Evolutionary conservation across 2,113 vertebrate species (phyloP).

Genomic region (Grallaria varia): DNA sequence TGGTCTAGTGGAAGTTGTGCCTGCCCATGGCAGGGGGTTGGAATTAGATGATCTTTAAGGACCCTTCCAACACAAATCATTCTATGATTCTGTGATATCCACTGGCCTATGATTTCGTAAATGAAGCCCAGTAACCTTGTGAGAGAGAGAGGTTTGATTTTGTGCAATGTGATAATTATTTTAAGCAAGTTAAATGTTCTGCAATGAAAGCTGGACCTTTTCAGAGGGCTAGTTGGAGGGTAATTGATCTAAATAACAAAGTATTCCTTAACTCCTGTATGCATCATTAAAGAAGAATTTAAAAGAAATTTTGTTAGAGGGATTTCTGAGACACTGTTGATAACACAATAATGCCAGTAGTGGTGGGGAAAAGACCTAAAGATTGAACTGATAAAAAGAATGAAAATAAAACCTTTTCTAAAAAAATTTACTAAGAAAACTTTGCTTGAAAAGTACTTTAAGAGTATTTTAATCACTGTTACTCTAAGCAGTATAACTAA

Average conservation of each 20-base stretch:
- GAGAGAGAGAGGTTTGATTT: neutral
- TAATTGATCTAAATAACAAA: neutral
- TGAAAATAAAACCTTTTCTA: neutral
- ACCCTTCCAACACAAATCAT: neutral
- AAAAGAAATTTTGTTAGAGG: neutral
- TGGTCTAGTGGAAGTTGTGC: neutral
- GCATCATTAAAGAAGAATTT: neutral
- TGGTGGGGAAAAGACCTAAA: neutral
- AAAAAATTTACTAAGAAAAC: neutral
- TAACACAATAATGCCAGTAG: neutral
- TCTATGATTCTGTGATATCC: neutral
- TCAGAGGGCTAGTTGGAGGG: neutral
- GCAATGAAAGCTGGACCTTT: neutral
- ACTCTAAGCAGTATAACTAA: neutral
- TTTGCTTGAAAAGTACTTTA: neutral
- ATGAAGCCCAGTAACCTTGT: neutral
- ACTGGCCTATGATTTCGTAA: neutral
- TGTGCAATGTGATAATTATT: neutral
- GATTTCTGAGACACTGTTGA: neutral
- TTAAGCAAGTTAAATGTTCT: rapidly evolving
- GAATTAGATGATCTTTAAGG: neutral
- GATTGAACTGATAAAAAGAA: neutral
- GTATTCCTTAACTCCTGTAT: neutral
- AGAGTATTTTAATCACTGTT: neutral
- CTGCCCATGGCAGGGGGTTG: neutral